A percentile compares a stretch with the other conserved stretches of the same genome.
Conservation (phyloP, 2,113 vertebrate species). For the Ardeotis arabs region DNA sequence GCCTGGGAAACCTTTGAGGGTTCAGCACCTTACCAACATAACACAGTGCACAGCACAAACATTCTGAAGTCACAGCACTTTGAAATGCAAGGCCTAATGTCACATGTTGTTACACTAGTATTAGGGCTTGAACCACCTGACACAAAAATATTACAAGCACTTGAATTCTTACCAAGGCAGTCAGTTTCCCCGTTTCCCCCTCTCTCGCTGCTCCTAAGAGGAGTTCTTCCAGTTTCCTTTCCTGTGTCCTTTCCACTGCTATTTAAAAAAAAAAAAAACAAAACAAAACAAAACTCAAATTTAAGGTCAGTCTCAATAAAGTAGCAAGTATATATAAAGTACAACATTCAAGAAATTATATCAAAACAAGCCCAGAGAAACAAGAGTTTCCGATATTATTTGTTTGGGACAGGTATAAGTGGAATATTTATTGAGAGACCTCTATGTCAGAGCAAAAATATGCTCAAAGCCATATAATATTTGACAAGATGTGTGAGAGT, state of each 20-base stretch:
- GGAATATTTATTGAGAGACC: neutral
- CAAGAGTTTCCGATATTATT: no score
- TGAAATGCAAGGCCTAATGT: neutral
- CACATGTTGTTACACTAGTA: neutral
- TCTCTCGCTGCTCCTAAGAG: slow-evolving; percentile 88
- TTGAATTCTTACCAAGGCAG: slow-evolving; percentile 81
- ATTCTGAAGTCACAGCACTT: neutral
- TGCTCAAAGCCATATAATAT: neutral
- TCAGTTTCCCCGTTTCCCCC: slow-evolving; percentile 78
- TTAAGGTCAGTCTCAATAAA: neutral
- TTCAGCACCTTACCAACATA: neutral
- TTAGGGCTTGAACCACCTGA: neutral
- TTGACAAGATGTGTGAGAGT: neutral
- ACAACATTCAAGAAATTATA: neutral
- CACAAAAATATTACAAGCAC: neutral
- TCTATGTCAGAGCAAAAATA: neutral
- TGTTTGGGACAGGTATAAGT: neutral
- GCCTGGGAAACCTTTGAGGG: neutral
- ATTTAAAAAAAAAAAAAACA: neutral
- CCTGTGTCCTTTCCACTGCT: slow-evolving; percentile 91
- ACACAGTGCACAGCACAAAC: neutral
- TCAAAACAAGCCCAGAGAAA: neutral
- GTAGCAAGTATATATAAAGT: neutral
- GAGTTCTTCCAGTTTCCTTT: slow-evolving; percentile 83
- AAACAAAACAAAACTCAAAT: neutral